Evolutionary conservation across 2,113 vertebrate species (phyloP), one percentile per base, ranked within the genome.

Genomic region (Odobenus rosmarus): DNA sequence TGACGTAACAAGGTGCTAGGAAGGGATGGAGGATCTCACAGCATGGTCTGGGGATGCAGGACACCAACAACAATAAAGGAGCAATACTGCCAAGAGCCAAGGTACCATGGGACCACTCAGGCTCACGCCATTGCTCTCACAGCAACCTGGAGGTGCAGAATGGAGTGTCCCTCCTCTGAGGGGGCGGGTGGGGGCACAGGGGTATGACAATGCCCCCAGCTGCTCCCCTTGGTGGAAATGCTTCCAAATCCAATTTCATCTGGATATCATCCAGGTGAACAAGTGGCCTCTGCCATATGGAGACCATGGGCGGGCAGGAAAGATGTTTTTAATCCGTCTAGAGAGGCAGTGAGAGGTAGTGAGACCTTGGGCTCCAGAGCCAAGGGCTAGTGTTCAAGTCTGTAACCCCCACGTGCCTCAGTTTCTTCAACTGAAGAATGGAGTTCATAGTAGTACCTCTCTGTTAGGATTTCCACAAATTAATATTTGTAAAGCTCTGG

Each of bases 141-240:
- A n/a, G 61, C 7, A 1, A 9, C 33, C 39, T 28, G 36, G 2
- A 53, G 46, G 53, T 51, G 7, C 10, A 5, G 12, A 61, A 14
- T 9, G 19, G 76, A 28, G 8, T 4, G 0, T 51, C 64, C 26
- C 33, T 28, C 3, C 12, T 74, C 1, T 0, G 1, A 21, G 13
- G 67, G 69, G 16, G 67, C 21, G 26, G 0, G 36, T 28, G 2
- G 18, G 28, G 0, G 1, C 39, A 4, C 0, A 1, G 19, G 55
- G 31, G 19, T 21, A 21, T 24, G 36, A 19, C 0, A 2, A 6
- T 7, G 42, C 51, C 16, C 0, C 31, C 9, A 2, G 26, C 55
- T 39, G 74, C 33, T 88, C 28, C 33, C 88, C 36, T 19, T 16
- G 46, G 28, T 7, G 31, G 79, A 80, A 46, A 36, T 42, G 14